Conservation (phyloP, 2,797 vertebrate species). For the Champsocephalus gunnari region DNA sequence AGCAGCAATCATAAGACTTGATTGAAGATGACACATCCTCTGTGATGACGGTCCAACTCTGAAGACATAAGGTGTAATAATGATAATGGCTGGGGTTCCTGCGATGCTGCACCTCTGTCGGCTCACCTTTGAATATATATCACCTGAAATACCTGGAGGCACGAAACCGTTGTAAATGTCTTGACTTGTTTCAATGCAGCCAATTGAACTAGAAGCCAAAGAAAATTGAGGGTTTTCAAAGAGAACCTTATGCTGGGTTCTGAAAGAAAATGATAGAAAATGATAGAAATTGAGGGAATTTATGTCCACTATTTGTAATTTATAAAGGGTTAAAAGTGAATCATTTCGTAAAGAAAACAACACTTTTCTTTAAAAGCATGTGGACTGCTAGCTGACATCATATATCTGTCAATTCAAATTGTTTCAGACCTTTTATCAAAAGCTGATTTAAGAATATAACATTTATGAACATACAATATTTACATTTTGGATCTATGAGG, state of each 20-base stretch:
- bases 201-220: conserved; percentile 18
- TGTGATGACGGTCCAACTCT: conserved; percentile 58
- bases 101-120: conserved; percentile 27
- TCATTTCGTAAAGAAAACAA: not conserved
- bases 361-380: not conserved
- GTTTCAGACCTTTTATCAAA: not conserved
- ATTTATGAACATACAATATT: not conserved
- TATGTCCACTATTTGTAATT: conserved; percentile 18
- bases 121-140: conserved; percentile 48
- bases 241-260: not conserved
- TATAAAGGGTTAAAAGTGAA: not conserved
- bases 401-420: not conserved
- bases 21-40: conserved; percentile 68
- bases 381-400: not conserved
- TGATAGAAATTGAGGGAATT: not conserved
- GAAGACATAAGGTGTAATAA: conserved; percentile 53
- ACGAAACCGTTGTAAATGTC: conserved; percentile 23
- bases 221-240: conserved; percentile 8
- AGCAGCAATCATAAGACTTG: conserved; percentile 66
- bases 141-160: conserved; percentile 32
- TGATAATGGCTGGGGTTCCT: conserved; percentile 45
- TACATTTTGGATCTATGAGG: not conserved
- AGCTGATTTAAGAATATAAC: not conserved
- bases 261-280: not conserved
- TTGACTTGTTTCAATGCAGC: conserved; percentile 16